Conservation (phyloP, 2,888 invertebrate genomes). For the Cantharis nigra region DNA sequence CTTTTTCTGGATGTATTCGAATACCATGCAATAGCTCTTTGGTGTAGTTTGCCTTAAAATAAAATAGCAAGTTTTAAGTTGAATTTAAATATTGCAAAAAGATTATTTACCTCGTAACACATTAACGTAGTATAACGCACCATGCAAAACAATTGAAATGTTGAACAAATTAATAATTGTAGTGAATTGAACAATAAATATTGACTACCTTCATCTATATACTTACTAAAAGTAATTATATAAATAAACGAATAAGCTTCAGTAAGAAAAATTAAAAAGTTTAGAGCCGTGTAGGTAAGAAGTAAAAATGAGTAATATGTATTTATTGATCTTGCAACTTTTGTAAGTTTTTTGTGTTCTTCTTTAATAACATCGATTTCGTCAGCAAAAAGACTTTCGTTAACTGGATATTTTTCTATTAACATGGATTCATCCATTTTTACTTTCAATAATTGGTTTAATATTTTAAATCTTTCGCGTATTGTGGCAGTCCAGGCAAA, state of each 20-base stretch:
- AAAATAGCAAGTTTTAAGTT: not conserved
- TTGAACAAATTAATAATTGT: not conserved
- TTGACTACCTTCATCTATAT: not conserved
- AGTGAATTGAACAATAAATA: constrained; percentile 1
- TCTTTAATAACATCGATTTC: constrained; percentile 10
- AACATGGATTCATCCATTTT: constrained; percentile 22
- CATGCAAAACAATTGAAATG: not conserved
- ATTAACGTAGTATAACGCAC: constrained; percentile 10
- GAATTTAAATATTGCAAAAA: not conserved
- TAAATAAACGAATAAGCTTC: constrained; percentile 13
- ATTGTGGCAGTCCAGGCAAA: constrained; percentile 13
- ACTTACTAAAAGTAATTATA: not conserved
- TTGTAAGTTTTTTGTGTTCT: constrained; percentile 24
- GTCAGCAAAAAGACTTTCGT: constrained; percentile 15
- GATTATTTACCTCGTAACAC: constrained; percentile 5
- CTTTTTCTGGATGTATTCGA: constrained; percentile 33
- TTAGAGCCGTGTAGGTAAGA: constrained; percentile 12
- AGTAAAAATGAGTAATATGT: constrained; percentile 22
- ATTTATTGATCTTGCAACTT: constrained; percentile 15
- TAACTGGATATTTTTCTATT: constrained; percentile 21
- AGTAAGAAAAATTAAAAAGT: constrained; percentile 12
- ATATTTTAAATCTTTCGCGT: constrained; percentile 17
- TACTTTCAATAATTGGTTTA: constrained; percentile 7
- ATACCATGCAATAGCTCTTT: constrained; percentile 33
- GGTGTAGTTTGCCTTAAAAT: constrained; percentile 35